Conservation (phyloP, 2,888 invertebrate genomes). For the Tenthredo notha region DNA sequence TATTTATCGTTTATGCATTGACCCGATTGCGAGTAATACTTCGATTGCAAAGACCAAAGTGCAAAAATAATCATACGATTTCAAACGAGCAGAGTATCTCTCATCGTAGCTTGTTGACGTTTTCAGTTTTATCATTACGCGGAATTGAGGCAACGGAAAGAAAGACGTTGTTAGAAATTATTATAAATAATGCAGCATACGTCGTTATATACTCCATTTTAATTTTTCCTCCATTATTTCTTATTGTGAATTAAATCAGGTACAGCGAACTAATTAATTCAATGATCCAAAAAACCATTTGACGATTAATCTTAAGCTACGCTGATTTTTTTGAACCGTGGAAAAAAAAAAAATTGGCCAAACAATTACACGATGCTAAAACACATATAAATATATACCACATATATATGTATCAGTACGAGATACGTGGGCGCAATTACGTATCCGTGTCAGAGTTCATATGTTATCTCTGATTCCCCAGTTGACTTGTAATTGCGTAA, state of each 20-base stretch:
- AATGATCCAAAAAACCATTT: neutral
- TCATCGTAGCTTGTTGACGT: neutral
- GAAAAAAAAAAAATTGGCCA: neutral
- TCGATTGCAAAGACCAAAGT: constrained; percentile 9
- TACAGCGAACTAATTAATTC: neutral
- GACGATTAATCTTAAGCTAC: neutral
- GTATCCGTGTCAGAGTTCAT: constrained; percentile 10
- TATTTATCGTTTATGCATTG: neutral
- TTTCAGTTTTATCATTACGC: neutral
- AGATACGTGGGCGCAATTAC: neutral
- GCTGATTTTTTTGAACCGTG: neutral
- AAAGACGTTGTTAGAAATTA: neutral
- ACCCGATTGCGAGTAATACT: constrained; percentile 1
- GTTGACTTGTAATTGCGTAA: constrained; percentile 5
- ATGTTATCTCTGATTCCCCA: constrained; percentile 1
- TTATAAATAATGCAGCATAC: neutral
- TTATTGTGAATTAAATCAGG: neutral
- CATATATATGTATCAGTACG: neutral
- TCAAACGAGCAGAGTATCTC: neutral
- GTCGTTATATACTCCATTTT: neutral
- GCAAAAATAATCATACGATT: constrained; percentile 32
- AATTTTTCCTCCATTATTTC: neutral
- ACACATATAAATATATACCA: neutral
- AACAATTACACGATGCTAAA: neutral
- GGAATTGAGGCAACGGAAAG: neutral